phyloP scores from a whole-genome alignment of 2,888 invertebrate genomes.

The Cepaea hortensis region DNA sequence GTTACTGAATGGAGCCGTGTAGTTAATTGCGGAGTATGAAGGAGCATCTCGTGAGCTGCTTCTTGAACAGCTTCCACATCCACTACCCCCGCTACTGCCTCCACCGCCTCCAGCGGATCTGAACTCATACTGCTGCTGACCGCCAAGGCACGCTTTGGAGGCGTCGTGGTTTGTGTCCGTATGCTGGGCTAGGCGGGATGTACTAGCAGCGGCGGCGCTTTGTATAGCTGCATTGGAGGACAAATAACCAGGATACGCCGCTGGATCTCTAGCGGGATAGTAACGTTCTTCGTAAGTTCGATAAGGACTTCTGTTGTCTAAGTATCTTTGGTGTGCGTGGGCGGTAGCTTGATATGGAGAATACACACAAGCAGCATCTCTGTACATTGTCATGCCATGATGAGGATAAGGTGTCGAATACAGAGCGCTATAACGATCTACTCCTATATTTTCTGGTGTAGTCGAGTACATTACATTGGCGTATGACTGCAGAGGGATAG shows the following conservation, averaged over 20 bases:
- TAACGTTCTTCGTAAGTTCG: slow-evolving; percentile 64
- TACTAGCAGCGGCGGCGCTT: slow-evolving; percentile 53
- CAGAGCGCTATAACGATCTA: slow-evolving; percentile 67
- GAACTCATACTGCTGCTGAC: slow-evolving; percentile 51
- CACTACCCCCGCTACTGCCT: slow-evolving; percentile 13
- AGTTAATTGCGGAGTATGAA: slow-evolving; percentile 36
- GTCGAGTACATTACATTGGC: slow-evolving; percentile 62
- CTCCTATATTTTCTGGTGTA: slow-evolving; percentile 57
- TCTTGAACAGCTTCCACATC: slow-evolving; percentile 60
- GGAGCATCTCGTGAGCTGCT: slow-evolving; percentile 66
- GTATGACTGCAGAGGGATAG: slow-evolving; percentile 58
- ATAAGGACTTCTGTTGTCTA: slow-evolving; percentile 63
- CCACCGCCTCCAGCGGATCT: slow-evolving; percentile 22
- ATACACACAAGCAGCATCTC: slow-evolving; percentile 58
- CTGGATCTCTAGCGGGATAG: slow-evolving; percentile 60
- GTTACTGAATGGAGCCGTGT: slow-evolving; percentile 71
- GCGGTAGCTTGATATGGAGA: slow-evolving; percentile 60
- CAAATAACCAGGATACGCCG: slow-evolving; percentile 59
- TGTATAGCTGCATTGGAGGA: slow-evolving; percentile 55
- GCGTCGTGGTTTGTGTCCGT: slow-evolving; percentile 30
- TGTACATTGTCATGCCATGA: slow-evolving; percentile 59
- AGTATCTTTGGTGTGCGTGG: slow-evolving; percentile 55
- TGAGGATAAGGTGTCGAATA: slow-evolving; percentile 63
- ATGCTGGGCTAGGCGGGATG: slow-evolving; percentile 49
- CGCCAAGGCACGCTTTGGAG: slow-evolving; percentile 15